Evolutionary conservation across 2,797 vertebrate genomes (phyloP), one percentile per base, ranked within the genome.

Genomic region (Muraenolepis orangiensis): DNA sequence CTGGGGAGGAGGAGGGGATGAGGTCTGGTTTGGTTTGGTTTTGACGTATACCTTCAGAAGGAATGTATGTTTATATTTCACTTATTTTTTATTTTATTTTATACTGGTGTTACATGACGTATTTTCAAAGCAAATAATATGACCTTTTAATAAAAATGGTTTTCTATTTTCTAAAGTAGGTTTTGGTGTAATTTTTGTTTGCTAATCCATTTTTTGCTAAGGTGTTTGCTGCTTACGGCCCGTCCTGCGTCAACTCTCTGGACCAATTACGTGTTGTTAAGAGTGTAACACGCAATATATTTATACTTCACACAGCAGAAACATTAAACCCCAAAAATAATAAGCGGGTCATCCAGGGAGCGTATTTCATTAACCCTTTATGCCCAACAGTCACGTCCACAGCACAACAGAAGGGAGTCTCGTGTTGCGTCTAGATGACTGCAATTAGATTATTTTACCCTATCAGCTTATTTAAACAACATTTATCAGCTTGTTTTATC

Each of bases 1-100:
- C 71, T 42, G 83, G 83, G 86, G 85, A 83, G 83, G 78, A 82
- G 72, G 80, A 86, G 77, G 84, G 80, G 72, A 68, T n/a, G n/a
- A n/a, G n/a, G n/a, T n/a, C n/a, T n/a, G n/a, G 46, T 20, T 1
- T 18, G 46, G 16, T 20, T 42, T 42, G 40, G 40, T 16, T 42
- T 14, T 13, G 46, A n/a, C 46, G n/a, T n/a, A n/a, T n/a, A n/a
- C n/a, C n/a, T n/a, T 66, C n/a, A 66, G 4, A 28, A 23, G 10
- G 10, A 28, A 66, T 66, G 16, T 13, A 51, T 20, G 13, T 13
- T 51, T 23, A 66, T 1, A 26, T 64, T 66, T 66, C 23, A 51
- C 16, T 16, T 29, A 66, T 2, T 13, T 51, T 51, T 14, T 51
- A 4, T 66, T 28, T 28, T 29, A 26, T 66, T 14, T 66, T 66